phyloP scores from a whole-genome alignment of 2,113 vertebrate genomes.

The Pomatostomus ruficeps region DNA sequence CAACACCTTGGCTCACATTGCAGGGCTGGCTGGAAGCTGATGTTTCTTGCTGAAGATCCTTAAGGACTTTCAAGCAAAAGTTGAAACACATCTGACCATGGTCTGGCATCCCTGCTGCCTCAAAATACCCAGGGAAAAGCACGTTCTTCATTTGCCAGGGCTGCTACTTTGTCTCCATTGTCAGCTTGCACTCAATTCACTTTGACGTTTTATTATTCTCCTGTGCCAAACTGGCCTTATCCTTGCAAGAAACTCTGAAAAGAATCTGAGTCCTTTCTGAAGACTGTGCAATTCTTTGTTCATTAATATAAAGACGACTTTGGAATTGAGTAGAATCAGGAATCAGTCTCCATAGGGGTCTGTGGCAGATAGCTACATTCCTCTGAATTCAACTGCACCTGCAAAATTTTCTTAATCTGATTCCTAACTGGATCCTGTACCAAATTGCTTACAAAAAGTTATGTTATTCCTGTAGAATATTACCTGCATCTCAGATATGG shows the following conservation, averaged over 20 bases:
- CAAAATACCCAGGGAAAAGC: rapidly evolving
- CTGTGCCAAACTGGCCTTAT: neutral
- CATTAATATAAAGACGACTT: neutral
- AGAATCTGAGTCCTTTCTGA: neutral
- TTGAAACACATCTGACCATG: neutral
- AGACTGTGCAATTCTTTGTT: constrained; percentile 5
- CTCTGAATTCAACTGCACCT: neutral
- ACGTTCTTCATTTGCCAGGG: neutral
- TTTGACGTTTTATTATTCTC: neutral
- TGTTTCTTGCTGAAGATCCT: neutral
- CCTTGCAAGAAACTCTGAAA: neutral
- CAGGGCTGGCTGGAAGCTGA: neutral
- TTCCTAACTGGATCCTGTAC: neutral
- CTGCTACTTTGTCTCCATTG: neutral
- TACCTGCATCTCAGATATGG: neutral
- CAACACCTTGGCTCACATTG: neutral
- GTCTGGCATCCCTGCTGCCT: neutral
- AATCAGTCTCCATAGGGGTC: neutral
- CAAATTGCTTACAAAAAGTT: neutral
- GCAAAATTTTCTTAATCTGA: neutral
- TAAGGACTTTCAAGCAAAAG: neutral
- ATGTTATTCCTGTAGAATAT: neutral
- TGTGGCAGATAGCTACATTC: neutral
- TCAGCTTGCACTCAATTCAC: neutral
- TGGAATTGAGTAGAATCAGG: constrained; percentile 9